Percentiles rank a stretch among this genome's conserved stretches.
Conservation (phyloP, 2,888 invertebrate genomes). For the Ferdinandea cuprea region DNA sequence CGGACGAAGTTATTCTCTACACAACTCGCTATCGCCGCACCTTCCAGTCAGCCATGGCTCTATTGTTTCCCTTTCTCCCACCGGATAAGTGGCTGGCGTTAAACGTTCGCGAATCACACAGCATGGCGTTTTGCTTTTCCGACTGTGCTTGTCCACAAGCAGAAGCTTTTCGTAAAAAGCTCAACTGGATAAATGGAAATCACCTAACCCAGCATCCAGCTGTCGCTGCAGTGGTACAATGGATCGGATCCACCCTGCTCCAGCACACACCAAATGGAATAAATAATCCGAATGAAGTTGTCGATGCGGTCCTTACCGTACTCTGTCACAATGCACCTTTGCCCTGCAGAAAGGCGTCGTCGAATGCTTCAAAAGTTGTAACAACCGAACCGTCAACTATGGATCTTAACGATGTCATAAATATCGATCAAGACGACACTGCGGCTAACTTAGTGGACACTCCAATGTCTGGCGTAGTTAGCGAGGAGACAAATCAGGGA, state of each 20-base stretch:
- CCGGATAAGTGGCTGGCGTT: slow-evolving; percentile 87
- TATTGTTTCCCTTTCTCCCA: slow-evolving; percentile 89
- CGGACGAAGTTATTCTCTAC: slow-evolving; percentile 87
- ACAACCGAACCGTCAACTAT: slow-evolving; percentile 77
- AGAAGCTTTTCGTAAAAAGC: slow-evolving; percentile 84
- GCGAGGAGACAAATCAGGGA: slow-evolving; percentile 61
- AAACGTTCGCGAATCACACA: slow-evolving; percentile 89
- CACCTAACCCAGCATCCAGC: slow-evolving; percentile 90
- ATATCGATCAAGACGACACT: slow-evolving; percentile 82
- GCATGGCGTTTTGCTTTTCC: slow-evolving; percentile 92
- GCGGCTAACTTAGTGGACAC: slow-evolving; percentile 76
- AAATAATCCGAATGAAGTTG: slow-evolving; percentile 86
- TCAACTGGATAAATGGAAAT: slow-evolving; percentile 85
- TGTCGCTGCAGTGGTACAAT: slow-evolving; percentile 88
- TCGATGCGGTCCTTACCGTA: slow-evolving; percentile 92
- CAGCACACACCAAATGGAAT: slow-evolving; percentile 85
- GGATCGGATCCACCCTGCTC: slow-evolving; percentile 86
- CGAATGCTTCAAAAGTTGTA: slow-evolving; percentile 64
- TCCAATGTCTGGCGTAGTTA: slow-evolving; percentile 77
- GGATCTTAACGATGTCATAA: slow-evolving; percentile 82
- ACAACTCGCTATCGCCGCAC: slow-evolving; percentile 95
- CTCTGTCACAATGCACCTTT: slow-evolving; percentile 91
- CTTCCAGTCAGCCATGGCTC: slow-evolving; percentile 93
- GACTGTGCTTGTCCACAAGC: slow-evolving; percentile 90
- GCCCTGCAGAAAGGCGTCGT: slow-evolving; percentile 86